Evolutionary conservation across 2,113 vertebrate species (phyloP).

Genomic region (Cyanoramphus novaezelandiae): DNA sequence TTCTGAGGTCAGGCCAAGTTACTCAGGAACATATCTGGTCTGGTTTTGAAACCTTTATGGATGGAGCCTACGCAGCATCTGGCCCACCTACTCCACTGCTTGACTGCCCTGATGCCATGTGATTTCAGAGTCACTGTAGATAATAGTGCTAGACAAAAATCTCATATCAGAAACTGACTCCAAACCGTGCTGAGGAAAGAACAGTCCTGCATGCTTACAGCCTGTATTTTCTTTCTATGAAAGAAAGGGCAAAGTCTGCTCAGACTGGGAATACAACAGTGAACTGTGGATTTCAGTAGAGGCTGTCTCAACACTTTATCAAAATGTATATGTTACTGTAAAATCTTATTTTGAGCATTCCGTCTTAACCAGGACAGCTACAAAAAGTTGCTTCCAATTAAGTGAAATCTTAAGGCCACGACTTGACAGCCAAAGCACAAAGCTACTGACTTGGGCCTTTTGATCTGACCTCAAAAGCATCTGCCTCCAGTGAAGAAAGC

Average conservation of each 20-base stretch:
- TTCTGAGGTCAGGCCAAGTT: not conserved
- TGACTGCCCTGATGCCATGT: not conserved
- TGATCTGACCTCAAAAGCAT: not conserved
- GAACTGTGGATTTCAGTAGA: not conserved
- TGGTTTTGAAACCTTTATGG: not conserved
- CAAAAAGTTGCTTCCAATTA: not conserved
- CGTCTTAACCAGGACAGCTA: not conserved
- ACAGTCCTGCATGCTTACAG: not conserved
- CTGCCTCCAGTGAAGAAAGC: not conserved
- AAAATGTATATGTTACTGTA: not conserved
- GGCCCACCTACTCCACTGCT: not conserved
- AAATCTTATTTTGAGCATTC: not conserved
- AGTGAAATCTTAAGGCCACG: not conserved
- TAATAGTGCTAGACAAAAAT: not conserved
- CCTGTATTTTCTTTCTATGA: not conserved
- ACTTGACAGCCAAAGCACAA: not conserved
- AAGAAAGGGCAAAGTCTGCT: not conserved
- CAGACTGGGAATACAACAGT: not conserved
- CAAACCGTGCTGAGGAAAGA: not conserved
- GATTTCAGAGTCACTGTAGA: not conserved
- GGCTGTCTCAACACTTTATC: not conserved
- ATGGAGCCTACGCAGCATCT: not conserved
- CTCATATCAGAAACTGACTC: not conserved
- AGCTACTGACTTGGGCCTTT: not conserved
- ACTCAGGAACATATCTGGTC: not conserved